Evolutionary conservation across 2,888 invertebrate genomes (phyloP), one percentile per base, ranked within the genome.

Genomic region (Temnothorax rugatulus): DNA sequence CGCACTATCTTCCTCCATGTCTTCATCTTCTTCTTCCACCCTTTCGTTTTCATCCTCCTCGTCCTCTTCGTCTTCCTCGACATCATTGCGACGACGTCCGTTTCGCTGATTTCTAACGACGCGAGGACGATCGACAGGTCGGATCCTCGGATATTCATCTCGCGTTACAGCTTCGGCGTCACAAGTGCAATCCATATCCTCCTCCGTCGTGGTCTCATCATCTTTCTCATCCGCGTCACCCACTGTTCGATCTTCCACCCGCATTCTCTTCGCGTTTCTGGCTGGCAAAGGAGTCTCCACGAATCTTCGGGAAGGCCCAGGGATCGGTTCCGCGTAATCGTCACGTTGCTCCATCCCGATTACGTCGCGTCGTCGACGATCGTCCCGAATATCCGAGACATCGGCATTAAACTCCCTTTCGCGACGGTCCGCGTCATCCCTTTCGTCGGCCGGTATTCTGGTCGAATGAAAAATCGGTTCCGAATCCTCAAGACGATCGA

Each of bases 381-480:
- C 41, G 11, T 59, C 8, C 44, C 41, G 59, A 11, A 38, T 21
- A 15, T 54, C 54, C 15, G 54, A 38, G 18, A 61, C 63, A 11
- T 38, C 18, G n/a, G 44, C 2, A 57, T 68, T 29, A 29, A 44
- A 54, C 15, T 57, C 15, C 25, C 18, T 52, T 1, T 52, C 52
- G 15, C 44, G n/a, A 44, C 7, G n/a, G 15, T n/a, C 44, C 11
- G 57, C 34, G 15, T 44, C 47, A 54, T 66, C 41, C 5, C 5
- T 44, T 44, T 52, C 52, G 13, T 79, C 2, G 15, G 11, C 11
- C 44, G 21, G 29, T 66, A 54, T 21, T 5, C 9, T 25, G n/a
- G 77, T 77, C n/a, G 77, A 77, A 41, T 77, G 41, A 54, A 66
- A 54, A 9, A 11, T 50, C 15, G 34, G 15, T 44, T 15, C 61